These are phyloP conservation scores for Periplaneta americana DNA, from an alignment of 1,140 invertebrate genomes.

Conservation along the genomic window DNA sequence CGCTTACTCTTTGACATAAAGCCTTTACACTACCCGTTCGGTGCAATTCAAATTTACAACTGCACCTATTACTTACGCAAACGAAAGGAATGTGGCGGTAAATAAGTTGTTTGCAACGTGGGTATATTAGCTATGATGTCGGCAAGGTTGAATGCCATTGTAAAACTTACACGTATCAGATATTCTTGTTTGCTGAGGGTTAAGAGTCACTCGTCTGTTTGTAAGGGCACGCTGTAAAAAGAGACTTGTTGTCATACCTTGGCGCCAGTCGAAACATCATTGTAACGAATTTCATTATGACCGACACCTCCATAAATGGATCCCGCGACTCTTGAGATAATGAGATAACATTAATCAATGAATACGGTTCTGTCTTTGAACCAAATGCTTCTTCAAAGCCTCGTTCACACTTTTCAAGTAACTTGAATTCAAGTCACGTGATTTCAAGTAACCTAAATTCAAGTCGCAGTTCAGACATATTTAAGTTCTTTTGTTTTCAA, in stretches of 20 bases:
- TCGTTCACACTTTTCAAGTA: no score
- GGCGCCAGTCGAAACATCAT: neutral
- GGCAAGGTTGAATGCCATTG: neutral
- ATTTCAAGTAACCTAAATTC: no score
- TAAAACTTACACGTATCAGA: neutral
- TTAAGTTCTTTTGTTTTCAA: no score
- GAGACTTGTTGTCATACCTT: neutral
- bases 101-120: neutral
- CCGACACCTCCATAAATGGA: neutral
- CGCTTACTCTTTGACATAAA: no score
- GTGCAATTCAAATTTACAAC: no score
- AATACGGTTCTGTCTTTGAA: neutral
- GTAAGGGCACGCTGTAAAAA: neutral
- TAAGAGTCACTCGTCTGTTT: neutral
- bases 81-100: neutral
- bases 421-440: no score
- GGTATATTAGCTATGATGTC: neutral
- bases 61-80: no score
- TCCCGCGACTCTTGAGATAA: neutral
- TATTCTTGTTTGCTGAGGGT: neutral
- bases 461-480: no score
- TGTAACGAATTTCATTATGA: neutral
- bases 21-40: no score
- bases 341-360: neutral
- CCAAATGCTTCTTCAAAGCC: neutral